Base-by-base conservation (phyloP, 37 sponge, comb jelly and placozoan genomes). In the Axinella damicornis region DNA sequence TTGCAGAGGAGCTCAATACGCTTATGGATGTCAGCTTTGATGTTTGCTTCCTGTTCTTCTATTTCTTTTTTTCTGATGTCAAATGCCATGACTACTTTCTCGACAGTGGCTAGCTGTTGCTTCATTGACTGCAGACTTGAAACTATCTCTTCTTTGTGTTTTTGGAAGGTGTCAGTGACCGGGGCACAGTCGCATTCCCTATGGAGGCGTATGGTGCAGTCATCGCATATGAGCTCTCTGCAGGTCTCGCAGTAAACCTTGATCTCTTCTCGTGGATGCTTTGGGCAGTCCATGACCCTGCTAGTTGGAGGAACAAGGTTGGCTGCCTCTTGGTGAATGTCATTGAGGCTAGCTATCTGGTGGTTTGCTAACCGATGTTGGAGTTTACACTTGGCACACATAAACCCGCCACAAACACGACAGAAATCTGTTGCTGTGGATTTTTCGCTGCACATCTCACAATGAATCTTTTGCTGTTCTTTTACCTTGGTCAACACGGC, bases 171-270 rank as follows among this genome's bases (percentile, higher is more conserved):
- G 40, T 86, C 80, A 6, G 39, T 60, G 5, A 71, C 77, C 1
- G 59, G 63, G 20, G 62, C 74, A 32, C 71, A 71, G 21, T 56
- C n/a, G 80, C 78, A 80, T 2, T 71, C 80, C 33, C 9, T 41
- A 35, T 86, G 87, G 53, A 20, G 25, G 4, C 32, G 5, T 31
- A 66, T 36, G 55, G 60, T 79, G 39, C 87, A 86, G 53, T 86
- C 62, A 53, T 20, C 0, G 71, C 87, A 86, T 13, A 79, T 61
- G 21, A 86, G 61, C 73, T 86, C 73, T 19, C 60, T 34, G 65
- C 87, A 86, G 14, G 40, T 76, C 53, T 85, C 86, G 37, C 86
- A 85, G 67, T 68, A 85, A 24, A 85, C 27, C 69, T 77, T 69
- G 39, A 79, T 16, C 9, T 4, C 12, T 33, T 71, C 30, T 0